These are phyloP conservation scores for Engystomops pustulosus DNA, from an alignment of 2,113 vertebrate species.

Conservation along the genomic window DNA sequence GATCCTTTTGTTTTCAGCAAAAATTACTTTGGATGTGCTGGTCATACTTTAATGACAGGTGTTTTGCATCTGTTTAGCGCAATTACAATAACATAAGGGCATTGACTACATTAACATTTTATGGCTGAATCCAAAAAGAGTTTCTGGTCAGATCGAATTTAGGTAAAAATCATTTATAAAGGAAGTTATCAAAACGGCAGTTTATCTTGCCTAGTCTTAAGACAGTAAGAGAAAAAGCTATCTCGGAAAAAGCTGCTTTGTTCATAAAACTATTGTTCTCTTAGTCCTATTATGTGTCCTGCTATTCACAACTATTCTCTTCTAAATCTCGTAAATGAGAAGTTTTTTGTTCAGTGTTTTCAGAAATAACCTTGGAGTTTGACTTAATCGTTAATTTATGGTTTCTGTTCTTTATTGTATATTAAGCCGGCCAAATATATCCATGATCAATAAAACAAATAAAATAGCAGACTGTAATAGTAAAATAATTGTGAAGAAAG, in stretches of 20 bases:
- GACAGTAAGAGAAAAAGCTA: slow-evolving; percentile 28
- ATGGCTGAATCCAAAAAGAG: not conserved
- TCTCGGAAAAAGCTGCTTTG: not conserved
- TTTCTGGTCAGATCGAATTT: slow-evolving; percentile 8
- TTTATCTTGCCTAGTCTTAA: slow-evolving; percentile 16
- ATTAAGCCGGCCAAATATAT: no score
- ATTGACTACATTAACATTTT: slow-evolving; percentile 48
- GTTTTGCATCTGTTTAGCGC: slow-evolving; percentile 28
- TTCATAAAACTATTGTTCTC: slow-evolving; percentile 11
- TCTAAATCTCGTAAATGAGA: no score
- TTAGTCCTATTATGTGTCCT: no score
- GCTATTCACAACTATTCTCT: no score
- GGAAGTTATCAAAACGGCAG: slow-evolving; percentile 16
- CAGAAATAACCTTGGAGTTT: no score
- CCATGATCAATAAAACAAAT: no score
- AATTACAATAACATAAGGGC: slow-evolving; percentile 7
- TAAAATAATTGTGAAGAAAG: no score
- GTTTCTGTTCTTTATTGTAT: no score
- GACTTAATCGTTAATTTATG: no score
- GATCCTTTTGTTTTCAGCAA: slow-evolving; percentile 21
- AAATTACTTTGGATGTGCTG: slow-evolving; percentile 15
- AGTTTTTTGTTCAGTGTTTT: no score
- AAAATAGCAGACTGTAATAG: no score
- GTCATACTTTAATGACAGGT: slow-evolving; percentile 34
- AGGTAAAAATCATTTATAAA: slow-evolving; percentile 13